Percentiles rank a stretch among this genome's conserved stretches.
These are phyloP conservation scores for Forbesichthys agassizii DNA, from an alignment of 2,113 vertebrate genomes.

Conservation along the genomic window DNA sequence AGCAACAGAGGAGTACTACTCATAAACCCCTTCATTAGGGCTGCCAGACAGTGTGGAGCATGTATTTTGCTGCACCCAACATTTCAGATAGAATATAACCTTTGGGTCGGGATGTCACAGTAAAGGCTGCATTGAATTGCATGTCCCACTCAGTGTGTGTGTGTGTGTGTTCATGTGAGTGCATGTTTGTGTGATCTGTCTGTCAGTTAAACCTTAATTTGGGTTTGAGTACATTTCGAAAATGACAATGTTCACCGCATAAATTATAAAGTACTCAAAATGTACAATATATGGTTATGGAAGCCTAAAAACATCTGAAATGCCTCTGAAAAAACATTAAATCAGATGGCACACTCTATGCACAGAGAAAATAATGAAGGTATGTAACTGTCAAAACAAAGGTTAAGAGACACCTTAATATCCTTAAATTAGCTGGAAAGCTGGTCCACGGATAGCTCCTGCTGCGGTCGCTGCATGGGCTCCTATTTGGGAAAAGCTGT, in stretches of 20 bases:
- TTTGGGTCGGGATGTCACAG: conserved; percentile 77
- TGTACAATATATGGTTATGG: conserved; percentile 80
- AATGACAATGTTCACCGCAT: conserved; percentile 80
- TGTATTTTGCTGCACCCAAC: conserved; percentile 83
- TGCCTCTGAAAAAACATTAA: conserved; percentile 69
- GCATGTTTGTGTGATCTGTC: conserved; percentile 60
- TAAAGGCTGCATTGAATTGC: conserved; percentile 50
- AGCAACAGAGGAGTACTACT: conserved; percentile 69
- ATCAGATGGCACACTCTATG: conserved; percentile 62
- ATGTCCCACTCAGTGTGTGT: background rate
- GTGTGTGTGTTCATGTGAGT: conserved; percentile 25
- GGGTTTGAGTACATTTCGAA: conserved; percentile 79
- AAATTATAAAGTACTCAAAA: conserved; percentile 82
- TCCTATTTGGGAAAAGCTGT: conserved; percentile 63
- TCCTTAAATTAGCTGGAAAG: conserved; percentile 66
- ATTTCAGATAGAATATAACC: conserved; percentile 82
- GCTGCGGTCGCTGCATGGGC: conserved; percentile 54
- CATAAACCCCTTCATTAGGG: conserved; percentile 79
- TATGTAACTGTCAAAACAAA: conserved; percentile 76
- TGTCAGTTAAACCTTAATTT: conserved; percentile 81
- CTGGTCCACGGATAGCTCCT: conserved; percentile 62
- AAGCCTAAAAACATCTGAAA: conserved; percentile 74
- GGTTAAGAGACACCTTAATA: conserved; percentile 69
- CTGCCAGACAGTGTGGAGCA: conserved; percentile 79
- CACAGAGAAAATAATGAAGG: conserved; percentile 55